Evolutionary conservation across 2,797 vertebrate species (phyloP).

Genomic region (Ataeniobius toweri): DNA sequence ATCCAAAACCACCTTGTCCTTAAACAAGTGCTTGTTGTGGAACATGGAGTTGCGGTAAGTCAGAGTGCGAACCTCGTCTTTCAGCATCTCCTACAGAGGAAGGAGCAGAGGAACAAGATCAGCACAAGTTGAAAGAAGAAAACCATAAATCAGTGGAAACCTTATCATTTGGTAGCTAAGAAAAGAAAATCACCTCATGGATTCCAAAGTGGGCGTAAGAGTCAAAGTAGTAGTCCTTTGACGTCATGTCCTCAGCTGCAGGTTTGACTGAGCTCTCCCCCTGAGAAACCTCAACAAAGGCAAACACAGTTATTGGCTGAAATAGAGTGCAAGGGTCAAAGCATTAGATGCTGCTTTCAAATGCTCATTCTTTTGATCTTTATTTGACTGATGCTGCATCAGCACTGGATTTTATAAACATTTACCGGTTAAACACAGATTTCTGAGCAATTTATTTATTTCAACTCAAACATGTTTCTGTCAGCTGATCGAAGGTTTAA

Average conservation of each 20-base stretch:
- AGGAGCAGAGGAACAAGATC: background rate
- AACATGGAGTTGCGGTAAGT: slow-evolving; percentile 97
- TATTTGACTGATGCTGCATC: too few relatives aligned
- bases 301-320: slow-evolving; percentile 30
- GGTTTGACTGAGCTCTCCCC: slow-evolving; percentile 88
- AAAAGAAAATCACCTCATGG: slow-evolving; percentile 86
- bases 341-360: background rate
- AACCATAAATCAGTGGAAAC: background rate
- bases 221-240: slow-evolving; percentile 97
- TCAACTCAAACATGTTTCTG: too few relatives aligned
- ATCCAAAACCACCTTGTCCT: slow-evolving; percentile 94
- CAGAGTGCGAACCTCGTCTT: slow-evolving; percentile 93
- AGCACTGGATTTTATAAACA: too few relatives aligned
- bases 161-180: background rate
- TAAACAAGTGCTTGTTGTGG: slow-evolving; percentile 95
- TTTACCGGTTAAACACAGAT: too few relatives aligned
- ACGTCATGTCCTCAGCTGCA: slow-evolving; percentile 96
- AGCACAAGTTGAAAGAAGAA: background rate
- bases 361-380: too few relatives aligned
- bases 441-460: too few relatives aligned
- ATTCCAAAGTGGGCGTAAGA: slow-evolving; percentile 99
- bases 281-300: slow-evolving; percentile 85
- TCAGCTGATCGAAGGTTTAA: too few relatives aligned
- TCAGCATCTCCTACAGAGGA: slow-evolving; percentile 89
- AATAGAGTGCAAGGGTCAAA: background rate